Percentiles rank a stretch among this genome's conserved stretches.
These are phyloP conservation scores for Siphamia tubifer DNA, from an alignment of 2,113 vertebrate genomes.

Conservation along the genomic window DNA sequence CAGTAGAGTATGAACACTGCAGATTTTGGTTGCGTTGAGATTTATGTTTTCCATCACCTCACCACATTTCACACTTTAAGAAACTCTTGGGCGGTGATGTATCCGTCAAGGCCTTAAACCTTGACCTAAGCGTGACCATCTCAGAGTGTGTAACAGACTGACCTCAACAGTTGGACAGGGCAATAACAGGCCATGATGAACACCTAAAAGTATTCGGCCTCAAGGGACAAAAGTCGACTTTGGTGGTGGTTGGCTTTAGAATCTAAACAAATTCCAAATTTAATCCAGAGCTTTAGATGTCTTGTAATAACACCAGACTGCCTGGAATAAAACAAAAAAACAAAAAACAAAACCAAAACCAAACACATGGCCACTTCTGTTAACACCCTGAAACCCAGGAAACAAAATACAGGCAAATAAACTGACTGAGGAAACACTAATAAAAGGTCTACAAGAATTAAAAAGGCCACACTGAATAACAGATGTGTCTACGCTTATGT, in stretches of 20 bases:
- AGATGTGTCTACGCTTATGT: too few relatives aligned
- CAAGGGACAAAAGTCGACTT: neutral
- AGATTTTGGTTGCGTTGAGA: conserved; percentile 12
- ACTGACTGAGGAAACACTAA: conserved; percentile 29
- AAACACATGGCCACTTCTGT: neutral
- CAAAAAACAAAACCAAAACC: too few relatives aligned
- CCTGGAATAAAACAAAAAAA: conserved; percentile 30
- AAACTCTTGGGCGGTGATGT: conserved; percentile 1
- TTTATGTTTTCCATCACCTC: conserved; percentile 60
- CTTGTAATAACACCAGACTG: conserved; percentile 40
- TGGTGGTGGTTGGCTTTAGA: conserved; percentile 28
- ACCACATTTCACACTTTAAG: conserved; percentile 37
- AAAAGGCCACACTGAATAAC: neutral
- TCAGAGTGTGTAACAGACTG: neutral
- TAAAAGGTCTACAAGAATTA: conserved; percentile 9
- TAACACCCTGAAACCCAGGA: conserved; percentile 60
- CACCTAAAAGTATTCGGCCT: neutral
- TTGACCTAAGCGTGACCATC: neutral
- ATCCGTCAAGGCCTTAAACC: neutral
- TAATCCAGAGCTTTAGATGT: conserved; percentile 59
- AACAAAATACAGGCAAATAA: conserved; percentile 69
- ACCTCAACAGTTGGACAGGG: conserved; percentile 1
- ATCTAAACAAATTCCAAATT: conserved; percentile 50
- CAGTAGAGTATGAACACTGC: neutral
- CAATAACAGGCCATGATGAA: neutral